Conservation (phyloP, 2,888 invertebrate genomes). For the Papilio elwesi region DNA sequence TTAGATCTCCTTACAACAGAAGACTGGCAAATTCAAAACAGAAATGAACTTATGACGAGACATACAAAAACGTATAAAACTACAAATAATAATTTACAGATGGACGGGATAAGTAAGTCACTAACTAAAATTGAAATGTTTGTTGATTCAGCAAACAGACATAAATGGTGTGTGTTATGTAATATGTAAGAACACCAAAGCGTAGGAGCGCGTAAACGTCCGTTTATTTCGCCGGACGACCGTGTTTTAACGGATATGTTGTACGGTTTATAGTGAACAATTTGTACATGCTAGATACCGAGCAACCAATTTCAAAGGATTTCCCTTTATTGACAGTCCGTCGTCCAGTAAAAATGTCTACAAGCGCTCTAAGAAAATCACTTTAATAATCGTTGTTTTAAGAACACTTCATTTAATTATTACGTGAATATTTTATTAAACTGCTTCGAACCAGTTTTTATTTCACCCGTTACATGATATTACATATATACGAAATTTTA, state of each 20-base stretch:
- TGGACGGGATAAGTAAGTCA: conserved; percentile 81
- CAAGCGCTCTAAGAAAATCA: conserved; percentile 5
- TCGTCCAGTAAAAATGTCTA: no score
- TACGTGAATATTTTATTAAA: background rate
- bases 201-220: background rate
- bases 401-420: conserved; percentile 18
- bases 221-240: no score
- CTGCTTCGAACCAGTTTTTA: background rate
- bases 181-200: conserved; percentile 4
- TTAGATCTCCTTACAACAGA: conserved; percentile 66
- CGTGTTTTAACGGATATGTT: no score
- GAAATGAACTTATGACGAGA: conserved; percentile 47
- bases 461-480: background rate
- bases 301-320: no score
- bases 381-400: conserved; percentile 32
- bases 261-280: no score
- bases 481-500: background rate
- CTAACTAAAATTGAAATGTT: conserved; percentile 61
- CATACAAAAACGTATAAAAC: conserved; percentile 47
- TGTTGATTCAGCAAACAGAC: conserved; percentile 27
- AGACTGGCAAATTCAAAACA: conserved; percentile 47
- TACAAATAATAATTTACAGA: conserved; percentile 54
- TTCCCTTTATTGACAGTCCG: no score
- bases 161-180: background rate
- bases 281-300: no score